A percentile compares a stretch with the other conserved stretches of the same genome.
Evolutionary conservation across 2,113 vertebrate genomes (phyloP).

Genomic region (Eurystomus gularis): DNA sequence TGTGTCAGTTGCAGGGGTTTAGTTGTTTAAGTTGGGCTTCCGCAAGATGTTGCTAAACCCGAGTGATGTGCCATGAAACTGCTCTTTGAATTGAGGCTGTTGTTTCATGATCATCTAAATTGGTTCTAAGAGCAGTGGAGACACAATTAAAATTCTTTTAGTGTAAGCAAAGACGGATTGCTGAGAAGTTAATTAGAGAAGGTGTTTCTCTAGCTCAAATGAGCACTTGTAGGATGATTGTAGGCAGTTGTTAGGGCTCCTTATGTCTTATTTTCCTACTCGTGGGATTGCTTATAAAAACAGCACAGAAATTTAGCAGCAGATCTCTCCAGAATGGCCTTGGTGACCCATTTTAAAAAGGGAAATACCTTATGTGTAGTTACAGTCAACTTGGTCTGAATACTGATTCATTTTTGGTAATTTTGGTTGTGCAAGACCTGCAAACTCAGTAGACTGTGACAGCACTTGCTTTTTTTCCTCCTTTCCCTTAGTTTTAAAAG

Average conservation of each 20-base stretch:
- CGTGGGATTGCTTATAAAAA: neutral
- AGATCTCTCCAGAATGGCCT: neutral
- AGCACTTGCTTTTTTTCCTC: neutral
- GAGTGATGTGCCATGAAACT: neutral
- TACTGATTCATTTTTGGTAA: neutral
- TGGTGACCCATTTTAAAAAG: constrained; percentile 13
- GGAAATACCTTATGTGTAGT: neutral
- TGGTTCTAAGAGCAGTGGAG: neutral
- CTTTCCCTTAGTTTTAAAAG: neutral
- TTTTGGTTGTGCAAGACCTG: neutral
- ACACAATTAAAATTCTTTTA: neutral
- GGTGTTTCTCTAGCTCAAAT: neutral
- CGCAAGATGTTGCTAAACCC: neutral
- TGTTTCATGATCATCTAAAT: neutral
- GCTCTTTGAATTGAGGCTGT: neutral
- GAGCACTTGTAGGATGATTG: neutral
- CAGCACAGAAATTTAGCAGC: neutral
- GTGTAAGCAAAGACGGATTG: neutral
- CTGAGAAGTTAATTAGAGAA: neutral
- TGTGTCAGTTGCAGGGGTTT: neutral
- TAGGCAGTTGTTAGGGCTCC: neutral
- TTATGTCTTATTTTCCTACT: neutral
- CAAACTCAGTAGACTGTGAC: neutral
- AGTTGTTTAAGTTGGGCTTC: neutral
- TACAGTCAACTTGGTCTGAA: neutral